Conservation (phyloP, 2,797 vertebrate genomes). For the Odontamblyopus lacepedii region DNA sequence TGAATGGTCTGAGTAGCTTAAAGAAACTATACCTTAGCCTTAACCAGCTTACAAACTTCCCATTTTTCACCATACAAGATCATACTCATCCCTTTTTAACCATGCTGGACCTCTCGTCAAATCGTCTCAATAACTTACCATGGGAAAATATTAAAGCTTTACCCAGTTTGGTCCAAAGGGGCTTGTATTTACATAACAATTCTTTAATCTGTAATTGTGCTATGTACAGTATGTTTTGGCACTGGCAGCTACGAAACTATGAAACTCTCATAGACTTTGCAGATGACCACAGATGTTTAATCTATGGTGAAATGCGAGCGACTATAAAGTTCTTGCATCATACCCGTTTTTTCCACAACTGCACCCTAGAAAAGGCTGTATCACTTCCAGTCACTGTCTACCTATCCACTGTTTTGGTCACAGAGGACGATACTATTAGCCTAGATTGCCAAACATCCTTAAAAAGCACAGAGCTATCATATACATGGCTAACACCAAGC, state of each 20-base stretch:
- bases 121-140: constrained; percentile 81
- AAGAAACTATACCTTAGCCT: constrained; percentile 88
- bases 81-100: constrained; percentile 81
- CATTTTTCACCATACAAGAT: constrained; percentile 85
- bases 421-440: constrained; percentile 75
- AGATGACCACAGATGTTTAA: constrained; percentile 83
- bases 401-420: constrained; percentile 69
- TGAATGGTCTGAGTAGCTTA: constrained; percentile 79
- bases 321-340: constrained; percentile 83
- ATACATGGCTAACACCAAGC: constrained; percentile 86
- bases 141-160: constrained; percentile 82
- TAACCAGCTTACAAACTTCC: constrained; percentile 88
- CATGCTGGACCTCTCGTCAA: constrained; percentile 93
- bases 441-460: constrained; percentile 84
- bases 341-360: constrained; percentile 84
- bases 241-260: constrained; percentile 85
- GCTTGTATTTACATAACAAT: constrained; percentile 94
- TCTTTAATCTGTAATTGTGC: constrained; percentile 88
- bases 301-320: constrained; percentile 74
- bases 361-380: constrained; percentile 65
- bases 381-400: constrained; percentile 56
- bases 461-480: constrained; percentile 63
- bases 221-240: constrained; percentile 87
- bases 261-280: constrained; percentile 82
- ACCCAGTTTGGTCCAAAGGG: constrained; percentile 84